Conservation (phyloP, 2,888 invertebrate genomes). For the Dorcus hopei region DNA sequence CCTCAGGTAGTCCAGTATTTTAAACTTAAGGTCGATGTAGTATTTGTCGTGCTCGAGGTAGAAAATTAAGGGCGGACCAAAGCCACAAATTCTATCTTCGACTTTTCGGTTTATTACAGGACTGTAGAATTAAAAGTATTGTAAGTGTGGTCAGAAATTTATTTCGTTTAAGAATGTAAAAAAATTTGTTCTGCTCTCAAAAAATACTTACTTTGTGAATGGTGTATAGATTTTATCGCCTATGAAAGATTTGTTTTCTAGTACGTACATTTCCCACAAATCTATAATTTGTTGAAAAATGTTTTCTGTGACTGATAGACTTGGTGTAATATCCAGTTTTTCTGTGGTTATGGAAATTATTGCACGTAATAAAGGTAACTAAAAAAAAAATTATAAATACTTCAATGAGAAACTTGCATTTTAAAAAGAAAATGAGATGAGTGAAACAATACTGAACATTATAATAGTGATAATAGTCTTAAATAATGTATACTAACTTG, state of each 20-base stretch:
- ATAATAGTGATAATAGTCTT: slow-evolving; percentile 30
- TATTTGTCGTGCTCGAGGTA: slow-evolving; percentile 66
- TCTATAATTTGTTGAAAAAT: slow-evolving; percentile 61
- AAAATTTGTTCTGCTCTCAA: background rate
- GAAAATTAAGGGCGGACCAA: slow-evolving; percentile 67
- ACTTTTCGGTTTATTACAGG: slow-evolving; percentile 81
- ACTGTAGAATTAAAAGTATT: slow-evolving; percentile 44
- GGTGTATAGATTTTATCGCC: slow-evolving; percentile 67
- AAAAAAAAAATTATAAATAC: slow-evolving; percentile 35
- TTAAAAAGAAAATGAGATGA: background rate
- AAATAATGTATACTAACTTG: slow-evolving; percentile 45
- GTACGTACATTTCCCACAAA: slow-evolving; percentile 66
- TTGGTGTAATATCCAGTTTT: slow-evolving; percentile 56
- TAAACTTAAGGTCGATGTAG: slow-evolving; percentile 54
- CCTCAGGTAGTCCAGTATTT: slow-evolving; percentile 57
- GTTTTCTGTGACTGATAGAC: slow-evolving; percentile 56
- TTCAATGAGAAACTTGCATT: slow-evolving; percentile 10
- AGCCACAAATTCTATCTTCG: slow-evolving; percentile 72
- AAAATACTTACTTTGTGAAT: slow-evolving; percentile 63
- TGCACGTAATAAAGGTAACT: slow-evolving; percentile 63
- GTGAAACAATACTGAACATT: background rate
- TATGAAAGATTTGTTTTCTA: slow-evolving; percentile 67
- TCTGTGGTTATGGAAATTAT: slow-evolving; percentile 52
- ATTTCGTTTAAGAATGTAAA: too few relatives aligned
- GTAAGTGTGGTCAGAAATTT: background rate